Evolutionary conservation across 2,797 vertebrate genomes (phyloP).

Genomic region (Rachycentron canadum): DNA sequence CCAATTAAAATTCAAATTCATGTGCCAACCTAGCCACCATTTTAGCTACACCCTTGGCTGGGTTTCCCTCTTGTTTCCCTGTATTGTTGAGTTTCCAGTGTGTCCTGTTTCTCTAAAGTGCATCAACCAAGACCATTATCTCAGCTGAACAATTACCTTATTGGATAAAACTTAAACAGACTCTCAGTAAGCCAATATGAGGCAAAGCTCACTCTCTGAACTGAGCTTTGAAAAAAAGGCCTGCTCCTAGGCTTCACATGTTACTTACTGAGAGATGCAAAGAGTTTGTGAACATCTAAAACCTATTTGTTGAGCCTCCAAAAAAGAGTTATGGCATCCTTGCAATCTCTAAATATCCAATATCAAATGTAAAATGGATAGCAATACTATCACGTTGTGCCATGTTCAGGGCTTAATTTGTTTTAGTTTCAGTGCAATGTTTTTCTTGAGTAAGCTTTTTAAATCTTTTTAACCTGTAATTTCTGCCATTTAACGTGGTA

Average conservation of each 20-base stretch:
- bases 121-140: constrained; percentile 42
- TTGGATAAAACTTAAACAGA: constrained; percentile 52
- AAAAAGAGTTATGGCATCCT: background rate
- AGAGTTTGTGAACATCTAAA: background rate
- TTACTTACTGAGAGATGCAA: background rate
- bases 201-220: constrained; percentile 22
- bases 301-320: background rate
- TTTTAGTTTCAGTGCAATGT: background rate
- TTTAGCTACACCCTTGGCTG: constrained; percentile 33
- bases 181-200: constrained; percentile 53
- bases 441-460: background rate
- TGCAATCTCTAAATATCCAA: background rate
- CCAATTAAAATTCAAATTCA: constrained; percentile 50
- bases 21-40: constrained; percentile 42
- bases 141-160: constrained; percentile 55
- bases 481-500: background rate
- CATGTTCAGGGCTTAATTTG: background rate
- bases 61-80: constrained; percentile 39
- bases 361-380: background rate
- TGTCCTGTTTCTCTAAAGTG: constrained; percentile 43
- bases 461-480: background rate
- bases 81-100: constrained; percentile 49
- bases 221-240: background rate
- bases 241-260: background rate
- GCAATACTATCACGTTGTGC: background rate